Percentiles rank a stretch among this genome's conserved stretches.
Conservation (phyloP, 2,888 invertebrate genomes). For the Ochropleura leucogaster region DNA sequence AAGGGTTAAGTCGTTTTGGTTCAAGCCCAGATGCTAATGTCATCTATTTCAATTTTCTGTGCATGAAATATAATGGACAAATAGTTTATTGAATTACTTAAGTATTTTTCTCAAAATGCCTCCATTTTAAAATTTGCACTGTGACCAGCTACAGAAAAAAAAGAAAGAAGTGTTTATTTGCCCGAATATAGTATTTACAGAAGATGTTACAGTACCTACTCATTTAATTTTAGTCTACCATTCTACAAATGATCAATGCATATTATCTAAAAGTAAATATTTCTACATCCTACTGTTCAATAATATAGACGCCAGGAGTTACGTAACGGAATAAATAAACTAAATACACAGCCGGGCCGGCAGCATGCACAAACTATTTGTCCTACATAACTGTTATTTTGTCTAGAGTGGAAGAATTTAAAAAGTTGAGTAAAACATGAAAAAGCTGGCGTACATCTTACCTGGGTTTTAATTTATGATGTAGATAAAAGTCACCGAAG, state of each 20-base stretch:
- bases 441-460: constrained; percentile 31
- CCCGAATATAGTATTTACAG: no score
- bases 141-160: background rate
- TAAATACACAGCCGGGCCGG: background rate
- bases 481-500: constrained; percentile 5
- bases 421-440: background rate
- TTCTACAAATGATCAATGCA: no score
- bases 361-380: constrained; percentile 3
- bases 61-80: background rate
- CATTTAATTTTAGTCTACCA: no score
- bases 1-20: no score
- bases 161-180: no score
- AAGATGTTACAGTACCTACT: no score
- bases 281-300: background rate
- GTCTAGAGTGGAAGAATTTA: background rate
- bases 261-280: no score
- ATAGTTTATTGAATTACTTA: background rate
- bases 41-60: background rate
- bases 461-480: constrained; percentile 25
- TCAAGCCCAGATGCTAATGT: background rate
- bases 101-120: background rate
- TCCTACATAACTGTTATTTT: background rate
- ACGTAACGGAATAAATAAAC: constrained; percentile 50
- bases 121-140: background rate
- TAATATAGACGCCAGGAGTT: constrained; percentile 13